phyloP scores from a whole-genome alignment of 64 coral and sea anemone species.

The Orbicella faveolata region DNA sequence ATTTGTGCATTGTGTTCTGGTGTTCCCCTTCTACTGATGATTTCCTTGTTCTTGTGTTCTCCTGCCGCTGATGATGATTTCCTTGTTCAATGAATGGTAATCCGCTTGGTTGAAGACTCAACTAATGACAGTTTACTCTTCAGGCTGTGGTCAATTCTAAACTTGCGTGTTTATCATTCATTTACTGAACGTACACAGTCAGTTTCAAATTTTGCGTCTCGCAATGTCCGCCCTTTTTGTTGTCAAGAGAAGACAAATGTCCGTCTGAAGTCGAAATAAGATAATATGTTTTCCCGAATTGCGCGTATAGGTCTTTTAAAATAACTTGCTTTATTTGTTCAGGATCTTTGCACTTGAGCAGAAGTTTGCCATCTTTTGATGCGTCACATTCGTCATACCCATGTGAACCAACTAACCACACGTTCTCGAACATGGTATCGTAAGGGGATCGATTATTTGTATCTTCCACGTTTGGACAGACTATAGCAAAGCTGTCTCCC shows the following conservation, averaged over 20 bases:
- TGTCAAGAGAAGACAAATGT: conserved; percentile 16
- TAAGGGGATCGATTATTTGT: background rate
- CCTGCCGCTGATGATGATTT: too few relatives aligned
- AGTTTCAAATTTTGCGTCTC: conserved; percentile 31
- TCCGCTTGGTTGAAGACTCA: too few relatives aligned
- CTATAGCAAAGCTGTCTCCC: background rate
- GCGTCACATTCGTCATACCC: background rate
- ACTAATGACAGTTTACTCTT: too few relatives aligned
- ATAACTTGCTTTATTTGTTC: conserved; percentile 1
- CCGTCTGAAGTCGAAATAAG: conserved; percentile 25
- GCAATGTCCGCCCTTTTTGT: conserved; percentile 12
- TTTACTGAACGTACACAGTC: conserved; percentile 19
- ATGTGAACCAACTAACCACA: conserved; percentile 14
- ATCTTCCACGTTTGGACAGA: background rate
- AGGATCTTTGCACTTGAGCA: conserved; percentile 26
- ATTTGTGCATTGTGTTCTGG: too few relatives aligned
- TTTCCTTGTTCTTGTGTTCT: too few relatives aligned
- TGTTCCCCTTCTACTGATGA: too few relatives aligned
- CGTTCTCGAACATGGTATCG: conserved; percentile 18
- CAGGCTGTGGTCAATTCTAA: background rate
- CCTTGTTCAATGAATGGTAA: too few relatives aligned
- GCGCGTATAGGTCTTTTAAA: conserved; percentile 5
- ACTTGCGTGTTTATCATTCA: background rate
- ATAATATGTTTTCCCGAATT: conserved; percentile 28
- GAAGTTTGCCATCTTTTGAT: conserved; percentile 7